Conservation (phyloP, 2,888 invertebrate genomes). For the Yponomeuta sedellus region DNA sequence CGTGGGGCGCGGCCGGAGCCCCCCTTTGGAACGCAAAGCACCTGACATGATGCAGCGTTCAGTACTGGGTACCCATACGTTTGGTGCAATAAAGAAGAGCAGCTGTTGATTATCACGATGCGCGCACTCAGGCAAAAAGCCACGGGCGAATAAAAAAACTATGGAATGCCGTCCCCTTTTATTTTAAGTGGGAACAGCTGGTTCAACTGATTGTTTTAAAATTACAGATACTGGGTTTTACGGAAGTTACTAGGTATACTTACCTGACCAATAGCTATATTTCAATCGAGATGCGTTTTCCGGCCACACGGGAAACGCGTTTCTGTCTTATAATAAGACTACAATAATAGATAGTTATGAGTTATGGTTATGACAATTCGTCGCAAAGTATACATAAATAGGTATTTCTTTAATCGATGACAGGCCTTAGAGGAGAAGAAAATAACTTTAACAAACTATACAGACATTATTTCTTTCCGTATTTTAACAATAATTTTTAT, state of each 20-base stretch:
- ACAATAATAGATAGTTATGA: too few species aligned
- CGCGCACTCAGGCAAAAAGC: background rate
- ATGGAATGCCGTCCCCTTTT: slow-evolving; percentile 3
- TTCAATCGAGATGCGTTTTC: too few species aligned
- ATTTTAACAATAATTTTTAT: too few species aligned
- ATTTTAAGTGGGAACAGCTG: slow-evolving; percentile 1
- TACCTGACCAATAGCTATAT: too few species aligned
- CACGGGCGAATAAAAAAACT: background rate
- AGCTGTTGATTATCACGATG: slow-evolving; percentile 49
- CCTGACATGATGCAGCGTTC: slow-evolving; percentile 6
- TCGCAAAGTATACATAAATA: too few species aligned
- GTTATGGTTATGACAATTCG: too few species aligned
- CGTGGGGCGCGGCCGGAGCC: slow-evolving; percentile 39
- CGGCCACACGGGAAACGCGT: too few species aligned
- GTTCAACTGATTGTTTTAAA: background rate
- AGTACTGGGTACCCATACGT: slow-evolving; percentile 3
- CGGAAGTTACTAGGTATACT: background rate
- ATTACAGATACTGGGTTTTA: background rate
- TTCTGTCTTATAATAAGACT: too few species aligned
- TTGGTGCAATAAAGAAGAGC: slow-evolving; percentile 45
- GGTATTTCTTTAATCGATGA: too few species aligned
- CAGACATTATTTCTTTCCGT: too few species aligned
- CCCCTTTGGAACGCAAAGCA: slow-evolving; percentile 43
- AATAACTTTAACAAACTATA: too few species aligned
- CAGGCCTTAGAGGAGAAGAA: too few species aligned